These are phyloP conservation scores for Mimumesa dahlbomi DNA, from an alignment of 2,888 invertebrate genomes.

Conservation along the genomic window DNA sequence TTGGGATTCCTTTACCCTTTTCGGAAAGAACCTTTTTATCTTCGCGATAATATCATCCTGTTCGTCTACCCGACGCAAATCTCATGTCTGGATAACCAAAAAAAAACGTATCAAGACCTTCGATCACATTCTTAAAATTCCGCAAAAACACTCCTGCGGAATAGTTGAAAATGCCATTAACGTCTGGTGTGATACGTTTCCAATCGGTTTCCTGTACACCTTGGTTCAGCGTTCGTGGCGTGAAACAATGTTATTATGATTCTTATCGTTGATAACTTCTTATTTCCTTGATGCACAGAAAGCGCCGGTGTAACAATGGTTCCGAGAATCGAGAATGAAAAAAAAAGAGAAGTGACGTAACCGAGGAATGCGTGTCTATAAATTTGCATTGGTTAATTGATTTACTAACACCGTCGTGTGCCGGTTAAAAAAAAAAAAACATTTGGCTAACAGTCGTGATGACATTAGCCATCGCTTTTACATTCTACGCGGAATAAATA, in stretches of 20 bases:
- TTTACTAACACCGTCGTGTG: not conserved
- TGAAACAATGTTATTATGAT: constrained; percentile 19
- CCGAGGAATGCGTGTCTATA: constrained; percentile 7
- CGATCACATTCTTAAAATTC: not conserved
- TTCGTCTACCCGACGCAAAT: not conserved
- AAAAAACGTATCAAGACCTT: not conserved
- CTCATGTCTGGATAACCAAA: not conserved
- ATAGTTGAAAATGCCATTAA: not conserved
- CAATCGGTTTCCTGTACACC: not conserved
- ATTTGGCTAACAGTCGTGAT: constrained; percentile 25
- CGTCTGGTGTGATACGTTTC: constrained; percentile 5
- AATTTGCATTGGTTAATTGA: constrained; percentile 27
- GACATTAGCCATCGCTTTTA: not conserved
- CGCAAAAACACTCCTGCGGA: not conserved
- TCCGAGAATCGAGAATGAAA: constrained; percentile 33
- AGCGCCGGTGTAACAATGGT: constrained; percentile 18
- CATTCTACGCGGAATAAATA: too few species aligned
- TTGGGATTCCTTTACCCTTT: constrained; percentile 3
- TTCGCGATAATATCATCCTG: not conserved
- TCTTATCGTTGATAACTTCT: constrained; percentile 30
- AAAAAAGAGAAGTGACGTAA: constrained; percentile 34
- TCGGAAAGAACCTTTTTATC: not conserved
- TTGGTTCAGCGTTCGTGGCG: not conserved
- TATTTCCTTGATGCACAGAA: constrained; percentile 23
- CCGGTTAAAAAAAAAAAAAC: too few species aligned